Conservation (phyloP, 2,797 vertebrate genomes). For the Apogon talboti region DNA sequence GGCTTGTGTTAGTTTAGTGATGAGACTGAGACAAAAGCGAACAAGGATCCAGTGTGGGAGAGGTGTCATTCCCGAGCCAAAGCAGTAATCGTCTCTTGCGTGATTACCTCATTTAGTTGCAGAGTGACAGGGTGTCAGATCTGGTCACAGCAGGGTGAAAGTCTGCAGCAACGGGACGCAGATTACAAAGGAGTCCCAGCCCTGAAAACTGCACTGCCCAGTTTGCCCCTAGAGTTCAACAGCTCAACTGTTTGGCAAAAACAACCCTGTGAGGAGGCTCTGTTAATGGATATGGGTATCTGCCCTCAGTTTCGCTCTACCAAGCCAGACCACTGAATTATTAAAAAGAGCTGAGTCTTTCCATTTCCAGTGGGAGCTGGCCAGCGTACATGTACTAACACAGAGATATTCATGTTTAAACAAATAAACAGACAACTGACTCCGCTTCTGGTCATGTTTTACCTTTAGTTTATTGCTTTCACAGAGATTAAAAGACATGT, state of each 20-base stretch:
- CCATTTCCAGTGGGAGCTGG: constrained; percentile 57
- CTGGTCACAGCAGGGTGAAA: constrained; percentile 72
- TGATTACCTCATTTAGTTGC: constrained; percentile 62
- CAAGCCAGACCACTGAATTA: constrained; percentile 84
- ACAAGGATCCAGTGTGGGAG: constrained; percentile 47
- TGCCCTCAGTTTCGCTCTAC: constrained; percentile 52
- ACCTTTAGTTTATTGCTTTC: constrained; percentile 30
- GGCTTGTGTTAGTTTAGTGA: constrained; percentile 39
- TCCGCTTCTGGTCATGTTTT: constrained; percentile 1
- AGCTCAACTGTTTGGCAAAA: constrained; percentile 64
- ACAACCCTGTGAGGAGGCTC: constrained; percentile 50
- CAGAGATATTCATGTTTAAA: constrained; percentile 17
- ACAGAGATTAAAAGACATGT: constrained; percentile 11
- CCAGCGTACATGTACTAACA: constrained; percentile 1
- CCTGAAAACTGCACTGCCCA: constrained; percentile 20
- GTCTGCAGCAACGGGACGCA: constrained; percentile 49
- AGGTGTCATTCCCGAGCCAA: constrained; percentile 47
- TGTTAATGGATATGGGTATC: constrained; percentile 73
- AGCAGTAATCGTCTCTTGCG: constrained; percentile 57
- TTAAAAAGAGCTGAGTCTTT: constrained; percentile 77
- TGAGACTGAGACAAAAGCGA: constrained; percentile 37
- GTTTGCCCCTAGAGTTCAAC: constrained; percentile 33
- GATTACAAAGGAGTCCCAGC: constrained; percentile 37
- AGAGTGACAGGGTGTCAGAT: constrained; percentile 74
- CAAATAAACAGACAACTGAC: constrained; percentile 7